Percentiles rank a stretch among this genome's conserved stretches.
Evolutionary conservation across 2,113 vertebrate species (phyloP).

Genomic region (Istiophorus platypterus): DNA sequence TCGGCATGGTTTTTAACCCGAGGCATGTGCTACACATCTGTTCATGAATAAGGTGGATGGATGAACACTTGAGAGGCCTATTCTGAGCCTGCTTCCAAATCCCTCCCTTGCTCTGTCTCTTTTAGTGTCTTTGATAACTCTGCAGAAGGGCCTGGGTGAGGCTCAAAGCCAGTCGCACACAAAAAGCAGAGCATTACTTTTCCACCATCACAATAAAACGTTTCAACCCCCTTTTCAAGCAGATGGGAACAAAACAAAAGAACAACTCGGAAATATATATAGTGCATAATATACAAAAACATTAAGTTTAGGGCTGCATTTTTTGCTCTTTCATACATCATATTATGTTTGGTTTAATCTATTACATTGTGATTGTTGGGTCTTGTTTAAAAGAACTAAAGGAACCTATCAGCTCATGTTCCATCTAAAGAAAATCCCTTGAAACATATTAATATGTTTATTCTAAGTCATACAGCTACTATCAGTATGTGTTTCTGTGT

Average conservation of each 20-base stretch:
- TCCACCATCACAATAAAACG: no score
- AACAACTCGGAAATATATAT: no score
- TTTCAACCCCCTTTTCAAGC: no score
- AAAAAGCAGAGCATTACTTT: background rate
- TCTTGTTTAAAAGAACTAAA: background rate
- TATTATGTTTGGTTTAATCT: background rate
- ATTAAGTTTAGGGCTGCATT: no score
- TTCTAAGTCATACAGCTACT: no score
- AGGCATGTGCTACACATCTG: constrained; percentile 59
- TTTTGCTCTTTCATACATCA: background rate
- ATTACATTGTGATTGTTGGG: background rate
- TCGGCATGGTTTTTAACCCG: constrained; percentile 10
- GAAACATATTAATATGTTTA: no score
- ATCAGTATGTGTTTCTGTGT: no score
- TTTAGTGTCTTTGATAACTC: background rate
- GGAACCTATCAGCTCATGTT: no score
- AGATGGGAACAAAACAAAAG: no score
- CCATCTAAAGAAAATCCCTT: no score
- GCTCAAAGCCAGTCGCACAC: background rate
- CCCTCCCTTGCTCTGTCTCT: constrained; percentile 8
- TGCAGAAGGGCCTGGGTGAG: constrained; percentile 14
- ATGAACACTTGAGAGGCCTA: constrained; percentile 46
- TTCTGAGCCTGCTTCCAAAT: constrained; percentile 27
- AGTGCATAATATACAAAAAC: background rate
- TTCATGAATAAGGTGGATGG: constrained; percentile 38